These are phyloP conservation scores for Lepidothrix coronata DNA, from an alignment of 2,113 vertebrate species.

Conservation along the genomic window DNA sequence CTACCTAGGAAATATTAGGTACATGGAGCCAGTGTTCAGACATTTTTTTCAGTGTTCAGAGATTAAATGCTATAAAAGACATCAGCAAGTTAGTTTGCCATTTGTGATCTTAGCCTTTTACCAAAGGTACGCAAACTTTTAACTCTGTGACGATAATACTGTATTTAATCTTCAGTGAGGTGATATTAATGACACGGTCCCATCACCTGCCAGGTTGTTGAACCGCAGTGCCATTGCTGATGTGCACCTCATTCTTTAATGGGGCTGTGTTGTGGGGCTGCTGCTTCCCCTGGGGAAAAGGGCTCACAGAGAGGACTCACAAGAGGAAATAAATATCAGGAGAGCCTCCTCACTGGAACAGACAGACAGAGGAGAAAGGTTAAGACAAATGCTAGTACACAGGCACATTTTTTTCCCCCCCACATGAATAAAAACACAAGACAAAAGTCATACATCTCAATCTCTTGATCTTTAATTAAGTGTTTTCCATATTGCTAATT, in stretches of 20 bases:
- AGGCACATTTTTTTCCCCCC: neutral
- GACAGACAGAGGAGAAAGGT: neutral
- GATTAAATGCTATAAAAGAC: neutral
- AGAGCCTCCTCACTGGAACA: neutral
- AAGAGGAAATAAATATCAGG: neutral
- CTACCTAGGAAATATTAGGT: neutral
- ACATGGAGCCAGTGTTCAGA: neutral
- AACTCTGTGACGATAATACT: neutral
- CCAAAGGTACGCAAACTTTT: neutral
- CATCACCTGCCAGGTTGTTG: neutral
- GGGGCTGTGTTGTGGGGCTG: neutral
- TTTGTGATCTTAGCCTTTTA: neutral
- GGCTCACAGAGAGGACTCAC: neutral
- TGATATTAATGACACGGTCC: neutral
- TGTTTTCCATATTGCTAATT: neutral
- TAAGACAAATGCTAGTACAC: neutral
- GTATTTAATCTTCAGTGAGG: neutral
- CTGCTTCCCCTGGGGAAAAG: neutral
- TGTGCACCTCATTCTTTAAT: neutral
- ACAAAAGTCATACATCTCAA: neutral
- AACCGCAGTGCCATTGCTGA: neutral
- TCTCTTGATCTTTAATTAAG: conserved; percentile 50
- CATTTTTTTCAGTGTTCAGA: neutral
- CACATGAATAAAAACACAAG: neutral
- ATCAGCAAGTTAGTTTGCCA: neutral